Base-by-base conservation (phyloP, 2,888 invertebrate species). In the Lasioglossum lativentre region DNA sequence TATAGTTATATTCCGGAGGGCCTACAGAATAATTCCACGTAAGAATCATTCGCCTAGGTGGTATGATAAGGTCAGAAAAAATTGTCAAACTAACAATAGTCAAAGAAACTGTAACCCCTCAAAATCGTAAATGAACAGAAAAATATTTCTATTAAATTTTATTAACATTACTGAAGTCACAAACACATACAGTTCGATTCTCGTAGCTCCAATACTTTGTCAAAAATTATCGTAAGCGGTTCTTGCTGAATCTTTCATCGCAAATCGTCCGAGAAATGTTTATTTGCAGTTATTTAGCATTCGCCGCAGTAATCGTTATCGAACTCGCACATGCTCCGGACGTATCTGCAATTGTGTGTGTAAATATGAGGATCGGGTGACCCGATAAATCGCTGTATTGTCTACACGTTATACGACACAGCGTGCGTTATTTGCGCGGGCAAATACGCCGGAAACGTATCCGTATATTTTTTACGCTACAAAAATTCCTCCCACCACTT, bases 391-490 rank as follows among this genome's bases (percentile, higher is more conserved):
- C 73, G 83, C 27, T 38, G 72, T 47, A 70, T 73, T 82, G 72
- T 80, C 72, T 80, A 76, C 73, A 78, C 42, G 78, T 70, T 74
- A 74, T 71, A 59, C 68, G 30, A 45, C 45, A 34, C 12, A 72
- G 71, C 76, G n/a, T 52, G 83, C 76, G 71, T 86, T 86, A 83
- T 87, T 87, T 87, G 40, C 70, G 14, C 23, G 40, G 10, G 10
- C 72, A 78, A 81, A 81, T 71, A 75, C 6, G 8, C 42, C 14
- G n/a, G 23, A n/a, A n/a, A 30, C 38, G 47, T 42, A 30, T 27
- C 42, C 56, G 82, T 74, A 77, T 81, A 86, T 83, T 87, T 83
- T 83, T 80, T 70, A 19, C 30, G 40, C 66, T 73, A 87, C 56
- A 87, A 80, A 80, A 82, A 83, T 86, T 80, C 47, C 27, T 68